A percentile compares a stretch with the other conserved stretches of the same genome.
These are phyloP conservation scores for Argyra leucocephala DNA, from an alignment of 2,888 invertebrate genomes.

Conservation along the genomic window DNA sequence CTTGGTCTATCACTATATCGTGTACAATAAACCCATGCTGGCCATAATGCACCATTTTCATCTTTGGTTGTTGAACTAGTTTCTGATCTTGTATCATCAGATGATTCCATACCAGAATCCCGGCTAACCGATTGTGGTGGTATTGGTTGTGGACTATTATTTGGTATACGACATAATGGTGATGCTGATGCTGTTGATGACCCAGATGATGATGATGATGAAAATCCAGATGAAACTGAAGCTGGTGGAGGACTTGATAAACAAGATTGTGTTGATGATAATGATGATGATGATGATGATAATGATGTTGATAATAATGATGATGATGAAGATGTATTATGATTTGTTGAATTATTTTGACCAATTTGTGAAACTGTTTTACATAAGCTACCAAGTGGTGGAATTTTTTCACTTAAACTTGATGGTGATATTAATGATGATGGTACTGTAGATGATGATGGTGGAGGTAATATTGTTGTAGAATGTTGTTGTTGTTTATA, in stretches of 20 bases:
- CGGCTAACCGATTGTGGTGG: slow-evolving; percentile 41
- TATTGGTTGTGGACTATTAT: slow-evolving; percentile 39
- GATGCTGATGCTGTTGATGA: slow-evolving; percentile 24
- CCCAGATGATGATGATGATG: slow-evolving; percentile 28
- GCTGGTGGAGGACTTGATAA: slow-evolving; percentile 29
- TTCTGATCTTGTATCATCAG: slow-evolving; percentile 43
- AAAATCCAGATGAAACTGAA: slow-evolving; percentile 22
- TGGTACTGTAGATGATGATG: slow-evolving; percentile 10
- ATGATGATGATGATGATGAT: slow-evolving; percentile 24
- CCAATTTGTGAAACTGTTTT: slow-evolving; percentile 63
- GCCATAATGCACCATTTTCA: slow-evolving; percentile 58
- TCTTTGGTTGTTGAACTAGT: slow-evolving; percentile 39
- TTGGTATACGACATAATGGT: slow-evolving; percentile 22
- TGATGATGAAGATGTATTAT: slow-evolving; percentile 21
- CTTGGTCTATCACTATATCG: slow-evolving; percentile 86
- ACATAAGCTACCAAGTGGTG: slow-evolving; percentile 58
- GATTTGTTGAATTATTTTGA: slow-evolving; percentile 28
- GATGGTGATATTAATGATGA: slow-evolving; percentile 7
- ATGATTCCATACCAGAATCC: slow-evolving; percentile 44
- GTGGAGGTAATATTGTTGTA: slow-evolving; percentile 16
- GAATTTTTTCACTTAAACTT: slow-evolving; percentile 37
- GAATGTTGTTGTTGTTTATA: not conserved
- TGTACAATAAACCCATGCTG: slow-evolving; percentile 98
- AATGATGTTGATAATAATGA: slow-evolving; percentile 24
- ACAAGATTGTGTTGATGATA: slow-evolving; percentile 20